A percentile compares a stretch with the other conserved stretches of the same genome.
phyloP scores from a whole-genome alignment of 2,888 invertebrate species.

The Serripes groenlandicus region DNA sequence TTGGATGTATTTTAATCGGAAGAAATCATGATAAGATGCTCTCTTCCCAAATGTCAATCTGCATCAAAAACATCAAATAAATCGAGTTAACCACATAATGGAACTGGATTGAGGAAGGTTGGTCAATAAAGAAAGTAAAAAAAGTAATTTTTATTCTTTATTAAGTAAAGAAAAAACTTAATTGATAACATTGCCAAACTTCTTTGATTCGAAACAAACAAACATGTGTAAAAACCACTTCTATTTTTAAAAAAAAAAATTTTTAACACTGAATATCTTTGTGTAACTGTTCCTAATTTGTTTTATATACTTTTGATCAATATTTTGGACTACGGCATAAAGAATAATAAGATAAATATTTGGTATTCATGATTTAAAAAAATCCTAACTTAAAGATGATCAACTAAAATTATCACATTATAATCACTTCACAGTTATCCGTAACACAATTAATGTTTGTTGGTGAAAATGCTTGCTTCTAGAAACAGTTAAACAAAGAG shows the following conservation, averaged over 20 bases:
- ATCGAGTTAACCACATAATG: background rate
- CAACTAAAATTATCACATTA: background rate
- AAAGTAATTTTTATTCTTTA: background rate
- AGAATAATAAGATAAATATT: too few species aligned
- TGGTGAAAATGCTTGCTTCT: background rate
- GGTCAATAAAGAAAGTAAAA: background rate
- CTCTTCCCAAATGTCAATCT: too few species aligned
- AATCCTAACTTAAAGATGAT: background rate
- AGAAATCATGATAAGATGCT: too few species aligned
- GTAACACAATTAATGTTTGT: background rate
- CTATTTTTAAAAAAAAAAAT: background rate
- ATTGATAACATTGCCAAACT: background rate
- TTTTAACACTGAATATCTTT: too few species aligned
- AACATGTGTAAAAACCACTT: slow-evolving; percentile 24
- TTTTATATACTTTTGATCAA: too few species aligned
- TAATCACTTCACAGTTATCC: background rate
- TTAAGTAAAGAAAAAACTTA: background rate
- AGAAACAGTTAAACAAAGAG: slow-evolving; percentile 5
- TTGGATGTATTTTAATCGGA: too few species aligned
- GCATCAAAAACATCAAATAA: background rate
- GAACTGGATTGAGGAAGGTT: background rate
- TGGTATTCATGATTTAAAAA: too few species aligned
- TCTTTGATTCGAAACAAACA: slow-evolving; percentile 6
- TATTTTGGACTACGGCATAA: too few species aligned
- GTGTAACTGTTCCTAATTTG: slow-evolving; percentile 7